Conservation (phyloP, 2,888 invertebrate genomes). For the Leucophenga montana region DNA sequence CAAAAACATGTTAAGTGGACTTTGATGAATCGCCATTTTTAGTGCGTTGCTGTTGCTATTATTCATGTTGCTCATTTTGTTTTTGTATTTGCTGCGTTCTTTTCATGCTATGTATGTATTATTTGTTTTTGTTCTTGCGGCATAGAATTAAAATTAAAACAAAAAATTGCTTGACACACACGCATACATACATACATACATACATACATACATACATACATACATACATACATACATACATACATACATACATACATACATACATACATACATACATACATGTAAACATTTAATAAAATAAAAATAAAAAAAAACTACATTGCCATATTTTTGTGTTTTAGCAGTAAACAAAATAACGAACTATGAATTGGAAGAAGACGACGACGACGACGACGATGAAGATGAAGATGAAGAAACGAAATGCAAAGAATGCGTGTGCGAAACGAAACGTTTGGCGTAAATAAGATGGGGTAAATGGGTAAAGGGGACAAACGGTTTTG, state of each 20-base stretch:
- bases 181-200: constrained; percentile 10
- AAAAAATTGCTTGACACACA: constrained; percentile 32
- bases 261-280: constrained; percentile 15
- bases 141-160: constrained; percentile 18
- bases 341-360: constrained; percentile 1
- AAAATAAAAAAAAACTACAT: constrained; percentile 36
- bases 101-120: neutral
- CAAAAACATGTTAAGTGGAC: constrained; percentile 64
- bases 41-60: constrained; percentile 51
- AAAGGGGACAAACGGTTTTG: neutral
- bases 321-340: constrained; percentile 7
- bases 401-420: constrained; percentile 45
- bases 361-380: neutral
- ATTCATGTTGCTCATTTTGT: constrained; percentile 49
- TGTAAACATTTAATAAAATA: constrained; percentile 34
- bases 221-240: constrained; percentile 15
- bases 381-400: neutral
- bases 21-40: constrained; percentile 65
- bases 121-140: constrained; percentile 7
- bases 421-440: constrained; percentile 61
- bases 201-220: constrained; percentile 15
- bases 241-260: constrained; percentile 15
- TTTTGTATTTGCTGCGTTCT: neutral
- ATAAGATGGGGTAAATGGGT: neutral
- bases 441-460: constrained; percentile 18